Conservation (phyloP, 2,888 invertebrate genomes). For the Zaprionus bogoriensis region DNA sequence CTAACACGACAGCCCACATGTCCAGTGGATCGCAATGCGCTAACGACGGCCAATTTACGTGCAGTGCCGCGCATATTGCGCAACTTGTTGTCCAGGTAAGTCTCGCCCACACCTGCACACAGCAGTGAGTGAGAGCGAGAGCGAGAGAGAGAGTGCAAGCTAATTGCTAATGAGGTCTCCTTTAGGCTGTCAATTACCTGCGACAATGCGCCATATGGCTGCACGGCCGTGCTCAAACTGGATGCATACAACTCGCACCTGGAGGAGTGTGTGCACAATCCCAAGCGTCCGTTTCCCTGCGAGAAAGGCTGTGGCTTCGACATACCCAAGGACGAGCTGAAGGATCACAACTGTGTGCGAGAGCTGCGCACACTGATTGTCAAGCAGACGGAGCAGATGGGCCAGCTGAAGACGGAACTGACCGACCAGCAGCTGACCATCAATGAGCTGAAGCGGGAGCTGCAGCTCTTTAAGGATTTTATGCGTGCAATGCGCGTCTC, state of each 20-base stretch:
- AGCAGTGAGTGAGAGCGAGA: neutral
- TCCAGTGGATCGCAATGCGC: conserved; percentile 95
- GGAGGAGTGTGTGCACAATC: conserved; percentile 96
- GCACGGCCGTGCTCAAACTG: conserved; percentile 92
- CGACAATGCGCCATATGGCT: conserved; percentile 95
- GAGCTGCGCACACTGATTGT: conserved; percentile 93
- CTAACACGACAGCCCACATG: conserved; percentile 96
- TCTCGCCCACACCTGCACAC: neutral
- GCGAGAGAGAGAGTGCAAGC: no score
- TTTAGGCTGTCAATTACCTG: conserved; percentile 92
- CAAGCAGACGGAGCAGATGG: conserved; percentile 93
- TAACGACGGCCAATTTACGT: conserved; percentile 94
- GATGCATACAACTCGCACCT: conserved; percentile 93
- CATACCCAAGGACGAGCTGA: conserved; percentile 96
- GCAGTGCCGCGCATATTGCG: conserved; percentile 96
- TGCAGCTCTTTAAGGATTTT: conserved; percentile 94
- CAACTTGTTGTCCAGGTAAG: conserved; percentile 92
- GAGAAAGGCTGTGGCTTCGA: conserved; percentile 96
- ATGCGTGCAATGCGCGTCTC: conserved; percentile 96
- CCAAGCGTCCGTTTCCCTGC: conserved; percentile 95
- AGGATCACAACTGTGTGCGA: conserved; percentile 96
- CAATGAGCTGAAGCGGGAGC: conserved; percentile 94
- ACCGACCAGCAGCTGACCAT: conserved; percentile 93
- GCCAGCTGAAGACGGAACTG: conserved; percentile 93
- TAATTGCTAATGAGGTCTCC: neutral